A percentile compares a stretch with the other conserved stretches of the same genome.
These are phyloP conservation scores for Pristiophorus japonicus DNA, from an alignment of 2,113 vertebrate genomes.

Conservation along the genomic window DNA sequence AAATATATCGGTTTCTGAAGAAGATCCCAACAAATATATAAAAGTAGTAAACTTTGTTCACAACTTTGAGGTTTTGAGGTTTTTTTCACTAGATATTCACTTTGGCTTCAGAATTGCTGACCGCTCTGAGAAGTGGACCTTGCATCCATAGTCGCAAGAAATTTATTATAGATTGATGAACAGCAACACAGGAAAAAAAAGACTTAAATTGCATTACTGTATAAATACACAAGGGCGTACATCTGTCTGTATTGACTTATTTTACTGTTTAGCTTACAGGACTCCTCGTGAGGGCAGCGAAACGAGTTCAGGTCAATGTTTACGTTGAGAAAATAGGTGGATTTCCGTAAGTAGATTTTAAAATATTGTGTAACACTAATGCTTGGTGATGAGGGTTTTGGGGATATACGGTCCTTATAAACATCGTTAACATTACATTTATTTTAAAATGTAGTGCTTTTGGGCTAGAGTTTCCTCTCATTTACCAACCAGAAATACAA, in stretches of 20 bases:
- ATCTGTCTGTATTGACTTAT: not conserved
- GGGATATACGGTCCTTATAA: not conserved
- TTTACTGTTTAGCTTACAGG: conserved; percentile 75
- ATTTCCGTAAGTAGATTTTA: conserved; percentile 67
- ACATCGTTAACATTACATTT: not conserved
- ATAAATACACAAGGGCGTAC: not conserved
- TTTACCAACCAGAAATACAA: too few species aligned
- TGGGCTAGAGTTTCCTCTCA: too few species aligned
- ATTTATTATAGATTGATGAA: not conserved
- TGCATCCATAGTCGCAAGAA: not conserved
- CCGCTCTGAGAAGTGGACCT: too few species aligned
- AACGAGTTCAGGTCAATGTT: conserved; percentile 81
- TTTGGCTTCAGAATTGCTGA: too few species aligned
- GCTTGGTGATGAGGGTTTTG: not conserved
- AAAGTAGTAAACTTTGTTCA: too few species aligned
- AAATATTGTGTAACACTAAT: not conserved
- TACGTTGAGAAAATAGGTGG: conserved; percentile 60
- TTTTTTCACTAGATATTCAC: too few species aligned
- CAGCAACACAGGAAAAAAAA: not conserved
- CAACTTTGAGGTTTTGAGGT: too few species aligned
- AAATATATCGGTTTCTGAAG: too few species aligned
- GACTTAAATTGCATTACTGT: not conserved
- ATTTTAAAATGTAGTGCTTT: not conserved
- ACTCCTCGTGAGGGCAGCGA: conserved; percentile 71
- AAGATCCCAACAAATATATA: too few species aligned